Base-by-base conservation (phyloP, 2,888 invertebrate genomes). In the Halictus quadricinctus region DNA sequence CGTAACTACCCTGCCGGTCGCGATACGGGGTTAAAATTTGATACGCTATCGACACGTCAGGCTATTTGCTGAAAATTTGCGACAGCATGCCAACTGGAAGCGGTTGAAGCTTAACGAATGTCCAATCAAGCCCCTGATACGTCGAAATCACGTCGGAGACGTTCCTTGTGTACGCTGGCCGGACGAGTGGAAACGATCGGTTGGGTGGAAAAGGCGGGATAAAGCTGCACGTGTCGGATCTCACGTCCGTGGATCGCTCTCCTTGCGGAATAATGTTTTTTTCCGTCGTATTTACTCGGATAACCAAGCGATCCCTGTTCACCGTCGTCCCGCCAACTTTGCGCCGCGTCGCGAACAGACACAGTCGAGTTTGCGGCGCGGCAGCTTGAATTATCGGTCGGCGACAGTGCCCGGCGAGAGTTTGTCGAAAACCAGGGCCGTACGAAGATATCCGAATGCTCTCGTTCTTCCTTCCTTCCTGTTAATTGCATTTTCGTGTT, bases 381-480 rank as follows among this genome's bases (percentile, higher is more conserved):
- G 60, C 81, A 88, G 89, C 90, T 88, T 88, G 89, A 90, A 89
- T 90, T 90, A 90, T 90, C 89, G 90, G 89, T 72, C 90, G 86
- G 80, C 88, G 88, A 86, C 89, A 83, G 90, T 87, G 87, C 81
- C 81, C 82, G 84, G 72, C 82, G 86, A 87, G 88, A 87, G 88
- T 90, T 89, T 88, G 87, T 88, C 85, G 90, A 90, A 90, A 90
- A 83, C 73, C 90, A 89, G 90, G 88, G 87, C 85, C 85, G 89
- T 90, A 90, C 81, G 74, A 80, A 83, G 72, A 36, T 36, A 36
- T 48, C 29, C 36, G 36, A 66, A 29, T 36, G 18, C 6, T 5
- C 25, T 25, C 5, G 5, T 25, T 60, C 29, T 66, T 21, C 4
- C 21, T 66, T 36, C 18, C 60, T 60, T 5, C 12, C 60, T 60